Evolutionary conservation across 2,113 vertebrate genomes (phyloP), one percentile per base, ranked within the genome.

Genomic region (Collichthys lucidus): DNA sequence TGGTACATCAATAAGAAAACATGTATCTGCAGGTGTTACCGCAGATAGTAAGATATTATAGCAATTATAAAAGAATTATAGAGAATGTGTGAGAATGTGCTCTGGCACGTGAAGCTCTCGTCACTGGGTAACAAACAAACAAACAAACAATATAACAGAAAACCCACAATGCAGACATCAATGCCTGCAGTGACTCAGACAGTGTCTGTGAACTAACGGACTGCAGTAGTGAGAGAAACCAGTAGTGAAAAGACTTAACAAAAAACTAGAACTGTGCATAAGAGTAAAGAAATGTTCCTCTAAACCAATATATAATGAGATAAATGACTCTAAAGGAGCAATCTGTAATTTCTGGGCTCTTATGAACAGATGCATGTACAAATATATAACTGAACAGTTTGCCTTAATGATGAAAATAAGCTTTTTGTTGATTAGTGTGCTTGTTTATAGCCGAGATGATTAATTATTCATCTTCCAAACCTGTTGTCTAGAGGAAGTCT

Each of bases 121-220:
- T 40, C 35, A 40, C 35, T 22, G 16, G 5, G 35, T 15, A 49
- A 55, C 20, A 55, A 61, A 59, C 15, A n/a, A 61, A 59, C 15
- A n/a, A 8, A 69, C 20, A 53, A 4, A 11, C 52, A 11, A 16
- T 8, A 61, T 49, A 24, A 15, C n/a, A 56, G 4, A 14, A 3
- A 2, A 40, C 35, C 7, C 12, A 57, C 57, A 29, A 64, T 24
- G 24, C 75, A 68, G 57, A 79, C 31, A 49, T 61, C 57, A 59
- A 29, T 31, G 65, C 19, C 46, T 78, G 67, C 80, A 62, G 50
- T 83, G 80, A 68, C 56, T 79, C 31, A 42, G 57, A 61, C 71
- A 20, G 22, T n/a, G 68, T 71, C 63, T 52, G 46, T 59, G 31
- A 52, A 42, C 20, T 77, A 77, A 59, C 17, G 42, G 26, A 35